These are phyloP conservation scores for Melanerpes formicivorus DNA, from an alignment of 2,113 vertebrate species.

Conservation along the genomic window DNA sequence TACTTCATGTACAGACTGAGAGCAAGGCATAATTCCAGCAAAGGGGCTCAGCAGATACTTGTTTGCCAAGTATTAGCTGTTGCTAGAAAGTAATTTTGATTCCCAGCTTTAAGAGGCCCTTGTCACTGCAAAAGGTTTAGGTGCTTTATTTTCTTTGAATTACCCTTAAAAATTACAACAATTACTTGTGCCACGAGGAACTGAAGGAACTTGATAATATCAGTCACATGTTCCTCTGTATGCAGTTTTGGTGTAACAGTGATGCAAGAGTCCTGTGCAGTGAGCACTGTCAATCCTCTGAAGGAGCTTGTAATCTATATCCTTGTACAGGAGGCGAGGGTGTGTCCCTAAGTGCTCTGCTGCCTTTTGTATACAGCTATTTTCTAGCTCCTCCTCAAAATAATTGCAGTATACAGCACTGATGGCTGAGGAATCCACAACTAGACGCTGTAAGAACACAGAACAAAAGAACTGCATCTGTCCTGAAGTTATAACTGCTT, in stretches of 20 bases:
- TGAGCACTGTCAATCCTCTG: not conserved
- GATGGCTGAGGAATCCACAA: not conserved
- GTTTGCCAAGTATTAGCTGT: slow-evolving; percentile 7
- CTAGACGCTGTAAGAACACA: not conserved
- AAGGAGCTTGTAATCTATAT: not conserved
- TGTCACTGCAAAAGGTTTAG: not conserved
- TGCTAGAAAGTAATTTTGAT: not conserved
- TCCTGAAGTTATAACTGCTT: not conserved
- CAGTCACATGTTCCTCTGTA: not conserved
- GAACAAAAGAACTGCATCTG: not conserved
- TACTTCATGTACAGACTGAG: not conserved
- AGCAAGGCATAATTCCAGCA: slow-evolving; percentile 13
- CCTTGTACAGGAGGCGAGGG: not conserved
- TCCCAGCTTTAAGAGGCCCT: not conserved
- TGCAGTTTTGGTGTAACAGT: not conserved
- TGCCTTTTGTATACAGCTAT: not conserved
- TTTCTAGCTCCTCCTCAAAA: not conserved
- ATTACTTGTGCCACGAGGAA: not conserved
- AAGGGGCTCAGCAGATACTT: not conserved
- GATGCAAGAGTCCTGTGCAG: not conserved
- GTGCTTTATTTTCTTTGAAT: not conserved
- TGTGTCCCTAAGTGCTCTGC: not conserved
- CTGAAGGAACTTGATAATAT: not conserved
- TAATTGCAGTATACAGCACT: not conserved
- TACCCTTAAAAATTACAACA: not conserved